Percentiles rank a stretch among this genome's conserved stretches.
phyloP scores from a whole-genome alignment of 2,888 invertebrate genomes.

The Amorpha juglandis region DNA sequence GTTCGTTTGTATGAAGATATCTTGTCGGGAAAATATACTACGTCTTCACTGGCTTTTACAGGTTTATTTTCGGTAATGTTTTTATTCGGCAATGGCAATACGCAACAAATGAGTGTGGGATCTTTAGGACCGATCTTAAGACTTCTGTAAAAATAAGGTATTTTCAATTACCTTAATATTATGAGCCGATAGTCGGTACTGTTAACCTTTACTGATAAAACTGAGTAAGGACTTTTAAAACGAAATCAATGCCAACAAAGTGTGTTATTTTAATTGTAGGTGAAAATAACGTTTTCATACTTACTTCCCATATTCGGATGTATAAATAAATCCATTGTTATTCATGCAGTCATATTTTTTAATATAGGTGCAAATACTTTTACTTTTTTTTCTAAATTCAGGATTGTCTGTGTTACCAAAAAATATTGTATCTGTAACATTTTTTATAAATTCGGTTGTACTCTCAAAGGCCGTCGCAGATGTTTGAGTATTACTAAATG shows the following conservation, averaged over 20 bases:
- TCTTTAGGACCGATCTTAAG: slow-evolving; percentile 33
- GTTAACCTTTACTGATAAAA: no score
- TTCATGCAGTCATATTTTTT: slow-evolving; percentile 56
- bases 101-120: slow-evolving; percentile 55
- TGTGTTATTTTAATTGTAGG: neutral
- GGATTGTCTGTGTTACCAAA: neutral
- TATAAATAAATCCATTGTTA: slow-evolving; percentile 57
- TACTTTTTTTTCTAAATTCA: slow-evolving; percentile 42
- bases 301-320: slow-evolving; percentile 38
- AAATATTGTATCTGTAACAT: slow-evolving; percentile 6
- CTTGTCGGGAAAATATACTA: slow-evolving; percentile 5
- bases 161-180: neutral
- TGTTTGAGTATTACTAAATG: neutral
- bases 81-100: slow-evolving; percentile 48
- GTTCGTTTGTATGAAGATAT: neutral
- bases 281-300: no score
- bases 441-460: neutral
- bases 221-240: neutral
- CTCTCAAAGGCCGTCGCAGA: neutral
- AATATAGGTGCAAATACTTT: slow-evolving; percentile 64
- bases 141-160: slow-evolving; percentile 38
- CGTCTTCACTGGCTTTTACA: neutral
- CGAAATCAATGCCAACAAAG: no score
- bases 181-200: no score
- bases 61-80: neutral